Base-by-base conservation (phyloP, 1,140 invertebrate genomes). In the Aleiodes sp. region DNA sequence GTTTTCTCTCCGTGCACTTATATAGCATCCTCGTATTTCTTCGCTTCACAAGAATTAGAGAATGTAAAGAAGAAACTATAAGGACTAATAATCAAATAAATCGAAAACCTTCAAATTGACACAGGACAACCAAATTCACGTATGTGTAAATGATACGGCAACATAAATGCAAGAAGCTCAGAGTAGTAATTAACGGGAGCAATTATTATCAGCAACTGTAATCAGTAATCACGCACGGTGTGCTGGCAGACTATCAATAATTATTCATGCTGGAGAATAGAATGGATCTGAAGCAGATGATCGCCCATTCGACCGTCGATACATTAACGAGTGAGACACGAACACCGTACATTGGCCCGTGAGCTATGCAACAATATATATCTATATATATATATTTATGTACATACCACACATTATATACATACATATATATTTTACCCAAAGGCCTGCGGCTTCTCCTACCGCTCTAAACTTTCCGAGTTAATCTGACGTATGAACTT, bases 401-500 rank as follows among this genome's bases (percentile, higher is more conserved):
- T 52, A 52, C 16, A 24, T 21, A 21, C n/a, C 2, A 24, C 10
- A 52, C 9, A 1, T n/a, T 24, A 24, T 1, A 52, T 52, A 24
- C 26, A 52, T 9, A 52, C 26, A 52, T 24, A 26, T 52, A 52
- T 24, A 52, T 52, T 24, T 16, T 52, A 4, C 21, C 46, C 41
- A 19, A 19, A 46, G 46, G 46, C 46, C 46, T 52, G 46, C 26
- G 46, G 46, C 26, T 52, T 52, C 46, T 52, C 46, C 46, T 52
- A 24, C 41, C 46, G 46, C 46, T 26, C 19, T 16, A 52, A 66
- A 66, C 28, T 66, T 66, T 66, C 52, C 16, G 43, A 66, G 46
- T 66, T 66, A 66, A 66, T 66, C 65, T 66, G 65, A 57, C 65
- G 43, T 66, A 59, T 66, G 63, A 57, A 66, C 46, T 35, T 66